Evolutionary conservation across 2,113 vertebrate species (phyloP), one percentile per base, ranked within the genome.

Genomic region (Chloroceryle aenea): DNA sequence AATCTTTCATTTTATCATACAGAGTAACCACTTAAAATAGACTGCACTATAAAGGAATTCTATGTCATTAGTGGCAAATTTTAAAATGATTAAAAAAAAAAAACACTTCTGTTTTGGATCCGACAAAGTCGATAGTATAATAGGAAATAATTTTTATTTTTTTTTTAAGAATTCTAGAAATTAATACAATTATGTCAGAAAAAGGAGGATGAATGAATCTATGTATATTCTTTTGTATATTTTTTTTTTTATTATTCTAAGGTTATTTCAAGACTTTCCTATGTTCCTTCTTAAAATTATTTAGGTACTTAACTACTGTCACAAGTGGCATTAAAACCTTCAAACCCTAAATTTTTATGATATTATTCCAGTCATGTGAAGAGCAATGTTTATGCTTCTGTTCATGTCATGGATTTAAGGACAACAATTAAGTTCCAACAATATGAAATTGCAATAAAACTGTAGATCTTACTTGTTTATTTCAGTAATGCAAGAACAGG

Each of bases 61-160:
- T 47, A 21, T 56, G 80, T 83, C 15, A 61, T 36, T 48, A 63
- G 4, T 11, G 4, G 12, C 4, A 77, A 66, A 76, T 47, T 80
- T 68, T 25, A 29, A 80, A 68, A 48, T 2, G 4, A 1, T 14
- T n/a, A n/a, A n/a, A 32, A 89, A 61, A 67, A 64, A 43, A 3
- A 0, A 0, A 0, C 4, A 26, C 3, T 80, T 66, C 15, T 32
- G 3, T 17, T 66, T 74, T 53, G n/a, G 21, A 32, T n/a, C 3
- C 6, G 71, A 63, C 4, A 71, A 81, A 69, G 4, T 64, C 55
- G 45, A 40, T 21, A 38, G 3, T 20, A 77, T 36, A 48, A 6
- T 27, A 74, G 16, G 10, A 78, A 82, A 66, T 25, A 91, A 72
- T 86, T 45, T 18, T 19, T 45, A 20, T 45, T 45, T 45, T 45